phyloP scores from a whole-genome alignment of 2,797 vertebrate species.

The Pantherophis vulpinus region DNA sequence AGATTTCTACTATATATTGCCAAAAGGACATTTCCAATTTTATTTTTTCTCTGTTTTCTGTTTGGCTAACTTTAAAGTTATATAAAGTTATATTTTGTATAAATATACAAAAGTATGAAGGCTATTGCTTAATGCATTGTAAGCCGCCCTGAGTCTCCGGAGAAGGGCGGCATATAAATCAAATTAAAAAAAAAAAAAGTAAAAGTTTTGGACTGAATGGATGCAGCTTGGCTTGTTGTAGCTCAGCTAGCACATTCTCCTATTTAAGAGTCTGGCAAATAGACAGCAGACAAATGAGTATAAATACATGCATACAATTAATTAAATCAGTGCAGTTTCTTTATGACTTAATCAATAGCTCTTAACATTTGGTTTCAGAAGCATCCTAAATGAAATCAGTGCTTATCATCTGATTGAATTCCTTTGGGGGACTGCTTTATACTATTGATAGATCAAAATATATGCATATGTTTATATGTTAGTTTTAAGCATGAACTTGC shows the following conservation, averaged over 20 bases:
- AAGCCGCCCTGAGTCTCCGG: no score
- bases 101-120: no score
- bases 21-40: not conserved
- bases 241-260: not conserved
- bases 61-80: accelerated
- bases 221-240: not conserved
- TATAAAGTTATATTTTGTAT: no score
- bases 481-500: not conserved
- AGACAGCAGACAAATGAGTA: not conserved
- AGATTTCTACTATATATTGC: not conserved
- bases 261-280: not conserved
- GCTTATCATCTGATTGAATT: not conserved
- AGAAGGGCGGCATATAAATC: no score
- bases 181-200: not conserved
- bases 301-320: not conserved
- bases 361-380: conserved; percentile 3
- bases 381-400: not conserved
- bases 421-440: not conserved
- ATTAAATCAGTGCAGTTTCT: not conserved
- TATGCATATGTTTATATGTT: not conserved
- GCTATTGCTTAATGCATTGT: no score
- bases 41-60: not conserved
- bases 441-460: not conserved
- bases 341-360: not conserved
- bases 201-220: not conserved